Evolutionary conservation across 2,113 vertebrate species (phyloP).

Genomic region (Brachypteracias leptosomus): DNA sequence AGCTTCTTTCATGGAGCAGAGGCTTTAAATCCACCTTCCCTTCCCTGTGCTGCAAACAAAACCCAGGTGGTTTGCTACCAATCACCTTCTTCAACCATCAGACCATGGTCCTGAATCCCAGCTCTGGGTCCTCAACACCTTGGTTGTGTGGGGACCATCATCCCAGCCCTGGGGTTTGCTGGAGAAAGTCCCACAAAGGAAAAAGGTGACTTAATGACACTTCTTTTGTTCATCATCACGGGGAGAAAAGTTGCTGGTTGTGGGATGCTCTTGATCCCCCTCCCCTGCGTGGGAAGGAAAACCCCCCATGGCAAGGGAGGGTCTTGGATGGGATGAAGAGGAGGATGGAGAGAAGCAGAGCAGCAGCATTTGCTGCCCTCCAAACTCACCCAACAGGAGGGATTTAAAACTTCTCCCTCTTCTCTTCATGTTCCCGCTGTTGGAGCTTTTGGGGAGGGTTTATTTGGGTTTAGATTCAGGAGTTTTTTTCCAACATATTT

Average conservation of each 20-base stretch:
- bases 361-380: not conserved
- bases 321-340: not conserved
- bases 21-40: not conserved
- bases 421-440: accelerated
- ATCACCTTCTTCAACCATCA: not conserved
- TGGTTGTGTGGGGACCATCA: accelerated
- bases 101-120: accelerated
- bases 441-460: not conserved
- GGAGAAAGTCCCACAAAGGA: not conserved
- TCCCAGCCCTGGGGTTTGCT: not conserved
- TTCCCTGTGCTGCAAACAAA: not conserved
- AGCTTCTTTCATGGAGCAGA: not conserved
- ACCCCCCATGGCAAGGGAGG: accelerated
- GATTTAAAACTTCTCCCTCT: not conserved
- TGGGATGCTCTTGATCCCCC: not conserved
- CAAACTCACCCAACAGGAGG: not conserved
- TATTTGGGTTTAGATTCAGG: not conserved
- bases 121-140: not conserved
- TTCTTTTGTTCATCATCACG: accelerated
- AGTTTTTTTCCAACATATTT: not conserved
- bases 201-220: not conserved
- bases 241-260: not conserved
- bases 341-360: too few species aligned
- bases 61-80: not conserved
- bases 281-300: not conserved